These are phyloP conservation scores for Clupea harengus DNA, from an alignment of 2,113 vertebrate species.

Conservation along the genomic window DNA sequence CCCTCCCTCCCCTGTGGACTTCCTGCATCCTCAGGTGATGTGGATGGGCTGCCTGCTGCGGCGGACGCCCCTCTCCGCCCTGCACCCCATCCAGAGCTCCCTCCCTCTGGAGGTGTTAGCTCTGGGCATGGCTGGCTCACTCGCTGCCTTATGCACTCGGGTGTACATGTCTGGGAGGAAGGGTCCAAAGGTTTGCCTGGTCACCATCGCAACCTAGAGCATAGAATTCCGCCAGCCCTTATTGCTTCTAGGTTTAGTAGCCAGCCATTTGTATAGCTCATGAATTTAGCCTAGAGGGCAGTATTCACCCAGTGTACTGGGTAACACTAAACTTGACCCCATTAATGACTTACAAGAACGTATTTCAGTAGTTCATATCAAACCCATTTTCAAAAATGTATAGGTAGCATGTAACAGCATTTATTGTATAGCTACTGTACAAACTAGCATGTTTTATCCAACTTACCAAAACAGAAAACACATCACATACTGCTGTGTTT, in stretches of 20 bases:
- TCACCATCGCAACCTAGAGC: conserved; percentile 43
- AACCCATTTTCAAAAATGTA: background rate
- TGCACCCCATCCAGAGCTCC: conserved; percentile 81
- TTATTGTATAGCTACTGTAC: background rate
- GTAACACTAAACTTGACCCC: background rate
- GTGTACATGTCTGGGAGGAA: conserved; percentile 79
- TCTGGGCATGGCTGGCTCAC: conserved; percentile 80
- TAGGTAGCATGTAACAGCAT: background rate
- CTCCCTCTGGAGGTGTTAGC: conserved; percentile 81
- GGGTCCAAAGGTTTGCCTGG: conserved; percentile 84
- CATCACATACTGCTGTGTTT: background rate
- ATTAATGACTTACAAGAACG: background rate
- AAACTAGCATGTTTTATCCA: too few relatives aligned
- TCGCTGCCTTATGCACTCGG: conserved; percentile 83
- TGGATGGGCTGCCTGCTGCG: conserved; percentile 77
- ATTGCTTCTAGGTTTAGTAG: background rate
- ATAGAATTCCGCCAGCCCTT: background rate
- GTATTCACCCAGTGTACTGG: background rate
- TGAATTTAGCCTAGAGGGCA: background rate
- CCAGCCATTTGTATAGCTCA: background rate
- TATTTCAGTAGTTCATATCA: background rate
- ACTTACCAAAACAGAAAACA: background rate
- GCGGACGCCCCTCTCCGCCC: conserved; percentile 76
- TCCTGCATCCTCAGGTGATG: conserved; percentile 78
- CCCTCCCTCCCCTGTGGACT: conserved; percentile 46